Conservation (phyloP, 2,113 vertebrate species). For the Bubo scandiacus region DNA sequence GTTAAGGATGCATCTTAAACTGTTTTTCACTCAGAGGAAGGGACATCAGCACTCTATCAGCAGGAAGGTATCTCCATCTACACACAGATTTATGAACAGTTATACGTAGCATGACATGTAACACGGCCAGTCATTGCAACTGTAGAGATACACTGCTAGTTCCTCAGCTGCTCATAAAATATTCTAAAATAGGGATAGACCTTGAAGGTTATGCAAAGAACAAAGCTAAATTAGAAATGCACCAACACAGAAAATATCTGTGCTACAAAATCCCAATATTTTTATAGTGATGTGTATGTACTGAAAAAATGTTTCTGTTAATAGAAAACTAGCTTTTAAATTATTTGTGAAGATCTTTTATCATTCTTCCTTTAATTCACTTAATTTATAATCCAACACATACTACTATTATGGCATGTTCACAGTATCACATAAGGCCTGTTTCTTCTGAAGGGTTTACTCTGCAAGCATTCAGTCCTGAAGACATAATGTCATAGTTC, state of each 20-base stretch:
- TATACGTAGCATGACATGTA: neutral
- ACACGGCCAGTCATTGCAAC: neutral
- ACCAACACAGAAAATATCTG: neutral
- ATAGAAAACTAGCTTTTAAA: neutral
- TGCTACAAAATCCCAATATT: neutral
- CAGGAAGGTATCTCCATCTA: neutral
- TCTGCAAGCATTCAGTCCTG: neutral
- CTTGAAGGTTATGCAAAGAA: neutral
- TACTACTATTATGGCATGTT: neutral
- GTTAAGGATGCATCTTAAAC: neutral
- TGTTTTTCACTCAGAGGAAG: neutral
- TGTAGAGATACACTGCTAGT: neutral
- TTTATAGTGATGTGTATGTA: neutral
- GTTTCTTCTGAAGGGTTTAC: neutral
- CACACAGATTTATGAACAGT: neutral
- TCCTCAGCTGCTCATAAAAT: neutral
- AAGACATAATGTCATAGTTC: neutral
- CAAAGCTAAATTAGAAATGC: neutral
- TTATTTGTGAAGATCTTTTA: neutral
- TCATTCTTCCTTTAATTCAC: neutral
- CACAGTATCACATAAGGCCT: neutral
- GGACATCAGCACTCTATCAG: neutral
- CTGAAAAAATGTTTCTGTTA: neutral
- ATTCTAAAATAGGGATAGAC: neutral
- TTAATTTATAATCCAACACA: neutral